Conservation (phyloP, 2,113 vertebrate species). For the Chloroceryle aenea region DNA sequence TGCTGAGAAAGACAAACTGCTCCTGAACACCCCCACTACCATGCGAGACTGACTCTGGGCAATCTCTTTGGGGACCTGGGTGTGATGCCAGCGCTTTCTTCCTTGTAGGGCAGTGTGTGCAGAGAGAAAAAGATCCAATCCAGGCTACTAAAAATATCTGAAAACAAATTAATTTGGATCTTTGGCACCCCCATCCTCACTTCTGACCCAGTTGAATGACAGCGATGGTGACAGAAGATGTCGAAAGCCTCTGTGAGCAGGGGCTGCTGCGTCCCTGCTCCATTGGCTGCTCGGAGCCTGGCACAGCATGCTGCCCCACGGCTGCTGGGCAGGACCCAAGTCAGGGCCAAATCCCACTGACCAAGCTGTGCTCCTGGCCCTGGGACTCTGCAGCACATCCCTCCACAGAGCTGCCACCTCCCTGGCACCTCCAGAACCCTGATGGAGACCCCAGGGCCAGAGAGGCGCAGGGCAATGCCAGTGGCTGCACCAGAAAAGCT, state of each 20-base stretch:
- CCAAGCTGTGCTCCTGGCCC: rapidly evolving
- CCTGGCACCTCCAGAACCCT: neutral
- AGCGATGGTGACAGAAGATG: neutral
- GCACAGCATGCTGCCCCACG: neutral
- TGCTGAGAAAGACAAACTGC: neutral
- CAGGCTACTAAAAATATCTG: constrained; percentile 54
- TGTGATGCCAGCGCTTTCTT: rapidly evolving
- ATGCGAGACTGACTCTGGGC: neutral
- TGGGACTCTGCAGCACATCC: rapidly evolving
- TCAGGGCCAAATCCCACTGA: rapidly evolving
- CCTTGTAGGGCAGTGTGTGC: neutral
- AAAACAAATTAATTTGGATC: constrained; percentile 56
- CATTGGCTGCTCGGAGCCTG: neutral
- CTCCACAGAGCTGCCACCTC: neutral
- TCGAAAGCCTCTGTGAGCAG: neutral
- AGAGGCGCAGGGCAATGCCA: neutral
- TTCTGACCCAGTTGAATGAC: constrained; percentile 26
- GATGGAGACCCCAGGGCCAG: rapidly evolving
- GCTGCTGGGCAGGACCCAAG: neutral
- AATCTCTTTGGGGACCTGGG: neutral
- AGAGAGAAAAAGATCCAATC: neutral
- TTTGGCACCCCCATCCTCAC: neutral
- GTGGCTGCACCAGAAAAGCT: rapidly evolving
- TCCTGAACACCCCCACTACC: neutral
- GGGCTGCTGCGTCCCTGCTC: neutral